Evolutionary conservation across 2,113 vertebrate genomes (phyloP).

Genomic region (Macaca nemestrina): DNA sequence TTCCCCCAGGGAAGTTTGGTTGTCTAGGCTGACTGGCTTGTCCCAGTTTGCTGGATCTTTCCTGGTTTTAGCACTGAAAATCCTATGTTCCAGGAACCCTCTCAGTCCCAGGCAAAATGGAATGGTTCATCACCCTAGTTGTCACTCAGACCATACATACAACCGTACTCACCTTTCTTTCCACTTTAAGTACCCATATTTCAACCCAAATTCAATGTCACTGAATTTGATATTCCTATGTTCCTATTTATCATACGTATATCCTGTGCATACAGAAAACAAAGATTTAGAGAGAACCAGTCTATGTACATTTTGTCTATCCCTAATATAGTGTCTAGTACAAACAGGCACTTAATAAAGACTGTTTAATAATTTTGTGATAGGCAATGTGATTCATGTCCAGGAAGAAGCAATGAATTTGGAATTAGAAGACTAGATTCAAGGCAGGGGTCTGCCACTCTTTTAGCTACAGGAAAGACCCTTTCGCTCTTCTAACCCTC

Average conservation of each 20-base stretch:
- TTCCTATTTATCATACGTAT: neutral
- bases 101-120: neutral
- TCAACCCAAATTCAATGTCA: neutral
- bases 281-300: slow-evolving; percentile 17
- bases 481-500: neutral
- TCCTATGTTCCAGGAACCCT: neutral
- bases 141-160: neutral
- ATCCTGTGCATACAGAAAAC: neutral
- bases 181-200: neutral
- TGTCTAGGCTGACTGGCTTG: neutral
- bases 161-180: neutral
- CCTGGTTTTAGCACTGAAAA: neutral
- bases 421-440: neutral
- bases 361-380: neutral
- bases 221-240: neutral
- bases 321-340: neutral
- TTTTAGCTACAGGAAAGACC: neutral
- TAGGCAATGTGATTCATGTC: neutral
- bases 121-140: neutral
- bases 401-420: neutral
- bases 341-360: slow-evolving; percentile 4
- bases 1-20: neutral
- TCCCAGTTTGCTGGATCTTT: neutral
- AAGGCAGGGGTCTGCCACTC: neutral
- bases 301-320: neutral